Evolutionary conservation across 2,113 vertebrate genomes (phyloP).

Genomic region (Pao palembangensis): DNA sequence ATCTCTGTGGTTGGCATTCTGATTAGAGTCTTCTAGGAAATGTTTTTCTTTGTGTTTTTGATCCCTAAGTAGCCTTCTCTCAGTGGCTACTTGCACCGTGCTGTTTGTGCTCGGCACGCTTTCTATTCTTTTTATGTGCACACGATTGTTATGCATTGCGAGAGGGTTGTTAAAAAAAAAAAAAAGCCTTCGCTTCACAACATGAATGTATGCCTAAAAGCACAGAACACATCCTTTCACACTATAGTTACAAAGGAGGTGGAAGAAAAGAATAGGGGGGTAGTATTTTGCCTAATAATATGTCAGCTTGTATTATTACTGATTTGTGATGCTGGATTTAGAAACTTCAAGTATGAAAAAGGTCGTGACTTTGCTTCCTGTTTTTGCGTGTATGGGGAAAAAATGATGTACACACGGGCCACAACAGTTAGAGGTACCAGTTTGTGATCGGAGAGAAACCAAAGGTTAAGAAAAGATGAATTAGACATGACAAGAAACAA

Average conservation of each 20-base stretch:
- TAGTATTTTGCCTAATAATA: conserved; percentile 26
- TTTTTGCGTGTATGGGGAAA: background rate
- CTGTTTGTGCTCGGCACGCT: conserved; percentile 20
- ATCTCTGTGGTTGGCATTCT: conserved; percentile 53
- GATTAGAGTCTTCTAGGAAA: conserved; percentile 31
- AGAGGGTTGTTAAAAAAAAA: conserved; percentile 28
- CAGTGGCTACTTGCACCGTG: conserved; percentile 8
- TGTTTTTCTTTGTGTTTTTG: conserved; percentile 39
- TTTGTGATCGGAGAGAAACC: conserved; percentile 16
- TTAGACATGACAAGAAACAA: conserved; percentile 32
- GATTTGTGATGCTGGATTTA: conserved; percentile 58
- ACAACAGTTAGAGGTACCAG: conserved; percentile 21
- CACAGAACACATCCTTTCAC: conserved; percentile 47
- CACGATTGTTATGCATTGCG: conserved; percentile 30
- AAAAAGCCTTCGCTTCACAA: conserved; percentile 42
- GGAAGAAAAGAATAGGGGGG: conserved; percentile 52
- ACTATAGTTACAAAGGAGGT: conserved; percentile 61
- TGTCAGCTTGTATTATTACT: conserved; percentile 60
- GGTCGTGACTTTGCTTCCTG: conserved; percentile 4
- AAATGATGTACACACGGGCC: conserved; percentile 11
- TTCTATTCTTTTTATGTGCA: conserved; percentile 28
- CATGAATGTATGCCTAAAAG: conserved; percentile 45
- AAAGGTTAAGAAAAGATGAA: conserved; percentile 55
- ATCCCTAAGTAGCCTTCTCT: conserved; percentile 36
- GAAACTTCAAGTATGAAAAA: conserved; percentile 28